These are phyloP conservation scores for Corythornis vintsioides DNA, from an alignment of 2,113 vertebrate species.

Conservation along the genomic window DNA sequence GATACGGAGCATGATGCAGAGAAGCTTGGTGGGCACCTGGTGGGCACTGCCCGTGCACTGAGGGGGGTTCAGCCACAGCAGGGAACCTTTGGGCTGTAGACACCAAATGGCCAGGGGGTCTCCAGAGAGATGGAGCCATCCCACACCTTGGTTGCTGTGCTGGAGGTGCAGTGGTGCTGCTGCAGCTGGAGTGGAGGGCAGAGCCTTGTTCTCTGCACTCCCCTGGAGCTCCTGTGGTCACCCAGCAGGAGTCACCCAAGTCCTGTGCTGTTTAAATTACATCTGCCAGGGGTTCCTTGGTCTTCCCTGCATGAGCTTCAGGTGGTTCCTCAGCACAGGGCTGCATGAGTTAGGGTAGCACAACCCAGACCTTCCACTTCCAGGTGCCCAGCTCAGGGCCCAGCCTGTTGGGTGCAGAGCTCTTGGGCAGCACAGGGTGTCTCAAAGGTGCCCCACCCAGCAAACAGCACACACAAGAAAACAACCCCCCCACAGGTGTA, in stretches of 20 bases:
- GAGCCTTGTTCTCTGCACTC: background rate
- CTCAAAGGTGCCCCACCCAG: background rate
- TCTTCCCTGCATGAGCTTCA: background rate
- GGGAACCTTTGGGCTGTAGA: background rate
- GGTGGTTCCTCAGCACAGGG: background rate
- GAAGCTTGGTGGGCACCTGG: background rate
- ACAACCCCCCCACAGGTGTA: background rate
- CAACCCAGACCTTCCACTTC: background rate
- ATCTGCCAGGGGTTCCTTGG: background rate
- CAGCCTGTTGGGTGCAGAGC: background rate
- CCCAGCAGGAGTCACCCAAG: background rate
- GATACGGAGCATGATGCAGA: background rate
- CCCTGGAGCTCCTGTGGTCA: background rate
- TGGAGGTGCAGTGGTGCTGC: background rate
- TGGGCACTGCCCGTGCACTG: background rate
- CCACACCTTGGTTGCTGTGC: accelerated
- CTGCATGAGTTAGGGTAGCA: background rate
- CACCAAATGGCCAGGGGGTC: background rate
- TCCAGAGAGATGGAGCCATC: background rate
- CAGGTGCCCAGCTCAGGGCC: background rate
- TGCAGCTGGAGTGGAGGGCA: background rate
- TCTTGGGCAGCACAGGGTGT: too few species aligned
- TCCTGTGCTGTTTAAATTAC: background rate
- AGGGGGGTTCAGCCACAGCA: background rate
- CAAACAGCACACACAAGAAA: background rate